Base-by-base conservation (phyloP, 2,888 invertebrate genomes). In the Perizoma flavofasciatum region DNA sequence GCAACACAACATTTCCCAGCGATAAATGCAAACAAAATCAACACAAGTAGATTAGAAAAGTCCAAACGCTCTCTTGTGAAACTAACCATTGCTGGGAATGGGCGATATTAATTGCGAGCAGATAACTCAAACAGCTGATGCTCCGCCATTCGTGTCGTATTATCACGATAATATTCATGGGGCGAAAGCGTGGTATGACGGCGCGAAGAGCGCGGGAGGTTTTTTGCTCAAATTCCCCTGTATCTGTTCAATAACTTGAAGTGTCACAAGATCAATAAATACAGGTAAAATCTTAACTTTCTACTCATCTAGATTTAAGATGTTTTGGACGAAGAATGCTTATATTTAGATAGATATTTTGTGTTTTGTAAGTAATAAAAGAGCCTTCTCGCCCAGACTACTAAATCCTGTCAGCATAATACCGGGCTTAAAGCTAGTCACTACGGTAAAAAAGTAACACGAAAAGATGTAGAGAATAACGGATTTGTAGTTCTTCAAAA, bases 61-160 rank as follows among this genome's bases (percentile, higher is more conserved):
- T 67, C 63, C 61, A 65, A 73, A 71, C 67, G 74, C 74, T 79
- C 75, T 79, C 78, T 77, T 74, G 79, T 77, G 78, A 80, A 80
- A 79, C 73, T 72, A 73, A 68, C 70, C 65, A 76, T 71, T 72
- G 73, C 75, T 72, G 72, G 81, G 80, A 83, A 85, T 83, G 81
- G 78, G 82, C 77, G 82, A 83, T 83, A 85, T 78, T 81, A 83
- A 86, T 83, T 83, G 80, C 79, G 60, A 69, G 73, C 75, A 81
- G 81, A 83, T 83, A 81, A 75, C 76, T 82, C 73, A 74, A 86
- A 88, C 89, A 89, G 87, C 87, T 89, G 89, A 88, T 87, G 85
- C 76, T 78, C 81, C 74, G 79, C 79, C 79, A 81, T 73, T 84
- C 86, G 85, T 83, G 79, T 78, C 82, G 82, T 75, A 75, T 75